Evolutionary conservation across 2,888 invertebrate genomes (phyloP), one percentile per base, ranked within the genome.

Genomic region (Boloria selene): DNA sequence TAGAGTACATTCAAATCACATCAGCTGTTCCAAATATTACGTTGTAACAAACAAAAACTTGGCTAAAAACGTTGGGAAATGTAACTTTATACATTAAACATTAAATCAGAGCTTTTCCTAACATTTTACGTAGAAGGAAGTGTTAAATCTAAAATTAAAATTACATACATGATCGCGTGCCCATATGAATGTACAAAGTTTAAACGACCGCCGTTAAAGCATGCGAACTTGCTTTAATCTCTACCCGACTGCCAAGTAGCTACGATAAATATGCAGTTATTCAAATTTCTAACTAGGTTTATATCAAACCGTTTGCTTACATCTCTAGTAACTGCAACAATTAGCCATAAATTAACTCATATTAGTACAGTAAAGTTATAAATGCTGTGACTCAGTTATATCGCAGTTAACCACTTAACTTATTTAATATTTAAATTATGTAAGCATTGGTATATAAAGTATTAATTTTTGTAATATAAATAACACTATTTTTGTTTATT

Each of bases 91-190:
- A 14, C 26, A 22, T 14, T 13, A 52, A 26, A 14, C 26, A 22
- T 14, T 13, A 52, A 26, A 52, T n/a, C 10, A 52, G 13, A 22
- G 22, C 16, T 13, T 7, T n/a, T 6, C n/a, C 14, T 16, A 3
- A 69, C 70, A 73, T 49, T 65, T 26, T 64, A 71, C 73, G 62
- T 69, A 69, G 68, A 71, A 44, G 58, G 62, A 58, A 53, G 62
- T 53, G 56, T 42, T 53, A 56, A 61, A 69, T 67, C 64, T 69
- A 61, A 68, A 68, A 63, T 68, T 70, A 65, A 65, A 70, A 70
- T 70, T 52, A 64, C 67, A 65, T 52, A 60, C 64, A 67, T 54
- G 55, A 65, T 70, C 70, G 67, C 67, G 68, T 68, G 70, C 59
- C 47, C 67, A 31, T 65, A 54, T 60, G 62, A 66, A 64, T 62